Conservation (phyloP, 2,888 invertebrate species). For the Acrocera orbiculus region DNA sequence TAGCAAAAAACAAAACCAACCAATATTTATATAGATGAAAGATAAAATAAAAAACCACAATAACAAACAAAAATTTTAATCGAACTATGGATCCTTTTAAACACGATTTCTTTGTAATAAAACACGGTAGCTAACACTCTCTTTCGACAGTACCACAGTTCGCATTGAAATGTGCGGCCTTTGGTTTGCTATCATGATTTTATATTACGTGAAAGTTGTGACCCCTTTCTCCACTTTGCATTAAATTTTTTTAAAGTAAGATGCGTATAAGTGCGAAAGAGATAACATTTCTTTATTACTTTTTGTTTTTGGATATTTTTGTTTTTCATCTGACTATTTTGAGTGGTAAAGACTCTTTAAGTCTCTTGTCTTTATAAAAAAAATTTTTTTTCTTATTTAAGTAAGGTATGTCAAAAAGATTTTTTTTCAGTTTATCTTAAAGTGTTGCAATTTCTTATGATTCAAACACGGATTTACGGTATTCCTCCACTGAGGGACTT, state of each 20-base stretch:
- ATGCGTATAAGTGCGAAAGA: constrained; percentile 10
- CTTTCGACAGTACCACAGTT: constrained; percentile 29
- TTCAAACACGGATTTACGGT: too few relatives aligned
- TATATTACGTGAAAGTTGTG: constrained; percentile 35
- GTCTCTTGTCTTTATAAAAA: not conserved
- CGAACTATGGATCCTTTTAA: too few relatives aligned
- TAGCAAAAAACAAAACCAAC: too few relatives aligned
- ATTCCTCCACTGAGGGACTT: too few relatives aligned
- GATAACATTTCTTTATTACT: too few relatives aligned
- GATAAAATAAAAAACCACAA: too few relatives aligned
- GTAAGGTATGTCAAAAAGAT: not conserved
- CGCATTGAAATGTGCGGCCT: constrained; percentile 32
- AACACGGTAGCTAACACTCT: too few relatives aligned
- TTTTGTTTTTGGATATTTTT: too few relatives aligned
- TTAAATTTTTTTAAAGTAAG: constrained; percentile 9
- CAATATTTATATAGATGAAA: too few relatives aligned
- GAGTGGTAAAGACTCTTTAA: not conserved
- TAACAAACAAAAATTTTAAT: too few relatives aligned
- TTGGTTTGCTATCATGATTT: constrained; percentile 31
- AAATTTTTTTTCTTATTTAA: not conserved
- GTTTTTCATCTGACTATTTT: not conserved
- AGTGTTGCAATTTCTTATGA: not conserved
- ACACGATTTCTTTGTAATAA: too few relatives aligned
- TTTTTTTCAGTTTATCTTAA: not conserved
- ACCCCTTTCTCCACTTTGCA: constrained; percentile 30